Percentiles rank a stretch among this genome's conserved stretches.
These are phyloP conservation scores for Coregonus ussuriensis DNA, from an alignment of 2,797 vertebrate genomes.

Conservation along the genomic window DNA sequence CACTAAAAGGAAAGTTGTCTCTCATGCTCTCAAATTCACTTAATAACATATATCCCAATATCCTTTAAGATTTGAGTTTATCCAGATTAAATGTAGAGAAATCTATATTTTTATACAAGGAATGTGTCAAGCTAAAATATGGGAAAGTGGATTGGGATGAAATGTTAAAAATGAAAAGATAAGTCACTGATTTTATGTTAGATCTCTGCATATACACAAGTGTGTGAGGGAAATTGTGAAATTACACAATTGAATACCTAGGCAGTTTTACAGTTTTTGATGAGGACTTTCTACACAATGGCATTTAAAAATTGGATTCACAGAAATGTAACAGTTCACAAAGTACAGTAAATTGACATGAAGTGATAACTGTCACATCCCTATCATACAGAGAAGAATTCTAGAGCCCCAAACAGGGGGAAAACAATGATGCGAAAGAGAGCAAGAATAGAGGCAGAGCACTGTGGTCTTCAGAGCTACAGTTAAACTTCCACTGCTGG, in stretches of 20 bases:
- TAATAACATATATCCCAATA: background rate
- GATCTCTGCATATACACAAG: constrained; percentile 39
- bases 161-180: constrained; percentile 37
- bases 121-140: constrained; percentile 51
- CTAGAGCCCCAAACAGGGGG: constrained; percentile 60
- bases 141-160: constrained; percentile 22
- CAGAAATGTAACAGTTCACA: constrained; percentile 47
- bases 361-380: constrained; percentile 48
- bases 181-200: constrained; percentile 53
- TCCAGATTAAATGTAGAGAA: constrained; percentile 8
- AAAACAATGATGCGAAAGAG: constrained; percentile 56
- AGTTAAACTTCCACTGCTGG: constrained; percentile 45
- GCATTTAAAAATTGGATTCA: constrained; percentile 47
- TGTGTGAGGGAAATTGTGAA: background rate
- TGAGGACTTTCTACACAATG: constrained; percentile 51
- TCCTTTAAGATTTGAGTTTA: constrained; percentile 1
- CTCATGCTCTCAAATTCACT: background rate
- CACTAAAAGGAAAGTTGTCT: background rate
- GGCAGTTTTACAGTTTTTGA: constrained; percentile 38
- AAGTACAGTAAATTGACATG: constrained; percentile 61
- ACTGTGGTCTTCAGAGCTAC: constrained; percentile 53
- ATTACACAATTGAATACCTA: constrained; percentile 9
- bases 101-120: constrained; percentile 4
- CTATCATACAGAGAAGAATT: constrained; percentile 55
- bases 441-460: constrained; percentile 50